Percentiles rank a stretch among this genome's conserved stretches.
Evolutionary conservation across 2,888 invertebrate species (phyloP).

Genomic region (Ditylenchus weischeri): DNA sequence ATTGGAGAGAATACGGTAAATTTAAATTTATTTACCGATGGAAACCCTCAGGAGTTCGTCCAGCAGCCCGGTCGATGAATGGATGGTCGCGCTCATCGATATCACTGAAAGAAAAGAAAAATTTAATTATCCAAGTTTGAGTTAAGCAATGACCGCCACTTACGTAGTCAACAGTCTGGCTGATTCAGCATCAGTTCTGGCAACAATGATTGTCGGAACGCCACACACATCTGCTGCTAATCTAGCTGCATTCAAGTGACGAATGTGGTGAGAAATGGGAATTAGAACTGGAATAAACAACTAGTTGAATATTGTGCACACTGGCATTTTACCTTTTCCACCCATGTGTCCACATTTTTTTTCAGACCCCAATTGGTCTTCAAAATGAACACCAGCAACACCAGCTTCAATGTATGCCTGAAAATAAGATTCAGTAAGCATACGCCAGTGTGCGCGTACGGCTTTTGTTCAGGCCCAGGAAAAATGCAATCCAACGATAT

Average conservation of each 20-base stretch:
- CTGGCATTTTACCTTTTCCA: conserved; percentile 32
- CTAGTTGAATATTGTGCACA: conserved; percentile 3
- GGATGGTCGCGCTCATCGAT: conserved; percentile 59
- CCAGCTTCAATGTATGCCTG: conserved; percentile 59
- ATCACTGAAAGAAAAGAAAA: conserved; percentile 40
- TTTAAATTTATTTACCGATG: conserved; percentile 30
- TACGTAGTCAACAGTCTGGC: conserved; percentile 56
- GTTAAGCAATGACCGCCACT: neutral
- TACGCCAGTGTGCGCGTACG: too few species aligned
- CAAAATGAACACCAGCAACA: conserved; percentile 59
- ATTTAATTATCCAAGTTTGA: neutral
- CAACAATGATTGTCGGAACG: conserved; percentile 59
- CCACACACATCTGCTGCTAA: conserved; percentile 60
- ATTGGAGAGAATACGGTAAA: conserved; percentile 5
- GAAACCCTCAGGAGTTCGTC: conserved; percentile 60
- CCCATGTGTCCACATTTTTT: conserved; percentile 61
- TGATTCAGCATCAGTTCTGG: conserved; percentile 60
- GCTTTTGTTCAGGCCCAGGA: too few species aligned
- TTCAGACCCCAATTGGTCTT: conserved; percentile 60
- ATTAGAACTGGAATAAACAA: conserved; percentile 51
- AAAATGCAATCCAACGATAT: too few species aligned
- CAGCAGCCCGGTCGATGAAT: conserved; percentile 57
- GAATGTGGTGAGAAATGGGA: conserved; percentile 58
- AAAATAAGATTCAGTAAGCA: conserved; percentile 28
- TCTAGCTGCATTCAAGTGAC: conserved; percentile 60